These are phyloP conservation scores for Argyrosomus regius DNA, from an alignment of 2,797 vertebrate genomes.

Conservation along the genomic window DNA sequence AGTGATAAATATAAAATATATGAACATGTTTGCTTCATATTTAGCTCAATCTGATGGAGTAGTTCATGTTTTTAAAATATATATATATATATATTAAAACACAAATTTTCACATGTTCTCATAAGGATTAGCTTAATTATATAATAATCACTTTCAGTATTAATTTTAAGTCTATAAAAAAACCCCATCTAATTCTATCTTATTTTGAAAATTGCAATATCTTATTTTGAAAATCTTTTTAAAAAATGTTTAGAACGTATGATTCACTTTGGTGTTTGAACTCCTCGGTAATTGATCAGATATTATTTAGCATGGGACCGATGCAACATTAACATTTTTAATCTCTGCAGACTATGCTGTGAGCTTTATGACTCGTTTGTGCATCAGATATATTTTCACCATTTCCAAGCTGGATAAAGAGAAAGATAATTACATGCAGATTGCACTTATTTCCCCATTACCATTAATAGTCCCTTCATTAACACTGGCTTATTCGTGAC, in stretches of 20 bases:
- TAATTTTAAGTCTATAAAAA: neutral
- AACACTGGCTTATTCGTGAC: constrained; percentile 40
- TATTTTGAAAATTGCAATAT: neutral
- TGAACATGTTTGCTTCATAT: constrained; percentile 3
- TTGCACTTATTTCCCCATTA: constrained; percentile 67
- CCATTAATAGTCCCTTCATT: constrained; percentile 63
- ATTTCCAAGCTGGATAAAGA: constrained; percentile 39
- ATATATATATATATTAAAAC: neutral
- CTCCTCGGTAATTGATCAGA: constrained; percentile 23
- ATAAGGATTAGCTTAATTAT: neutral
- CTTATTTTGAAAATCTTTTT: neutral
- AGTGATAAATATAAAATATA: neutral
- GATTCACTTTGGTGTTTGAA: neutral
- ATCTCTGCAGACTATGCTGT: constrained; percentile 28
- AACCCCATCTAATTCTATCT: neutral
- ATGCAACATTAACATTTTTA: constrained; percentile 21
- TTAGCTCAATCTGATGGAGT: neutral
- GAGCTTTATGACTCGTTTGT: constrained; percentile 53
- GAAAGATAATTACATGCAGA: constrained; percentile 58
- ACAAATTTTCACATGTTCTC: neutral
- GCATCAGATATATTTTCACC: constrained; percentile 40
- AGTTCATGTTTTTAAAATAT: neutral
- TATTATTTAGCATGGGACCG: constrained; percentile 29
- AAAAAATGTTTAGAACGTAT: neutral
- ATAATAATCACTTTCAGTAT: neutral